Conservation (phyloP, 2,113 vertebrate species). For the Dromas ardeola region DNA sequence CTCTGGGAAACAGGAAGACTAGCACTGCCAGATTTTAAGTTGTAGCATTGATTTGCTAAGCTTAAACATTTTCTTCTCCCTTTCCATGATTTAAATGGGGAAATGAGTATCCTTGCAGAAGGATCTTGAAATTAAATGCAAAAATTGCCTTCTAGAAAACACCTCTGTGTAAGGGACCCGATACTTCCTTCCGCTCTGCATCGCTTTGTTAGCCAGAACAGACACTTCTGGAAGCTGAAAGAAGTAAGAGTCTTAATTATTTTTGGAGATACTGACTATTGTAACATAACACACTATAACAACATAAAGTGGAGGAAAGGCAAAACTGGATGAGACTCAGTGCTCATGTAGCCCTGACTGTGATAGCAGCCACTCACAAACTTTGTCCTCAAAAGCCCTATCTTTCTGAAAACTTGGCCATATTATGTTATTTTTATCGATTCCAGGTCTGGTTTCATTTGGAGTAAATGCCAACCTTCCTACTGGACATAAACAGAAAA, state of each 20-base stretch:
- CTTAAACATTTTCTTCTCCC: slow-evolving; percentile 1
- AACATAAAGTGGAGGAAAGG: not conserved
- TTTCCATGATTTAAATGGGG: slow-evolving; percentile 28
- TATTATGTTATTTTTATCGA: not conserved
- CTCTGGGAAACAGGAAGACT: slow-evolving; percentile 46
- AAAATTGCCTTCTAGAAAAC: slow-evolving; percentile 34
- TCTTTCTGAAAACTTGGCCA: not conserved
- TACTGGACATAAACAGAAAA: not conserved
- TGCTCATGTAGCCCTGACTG: not conserved
- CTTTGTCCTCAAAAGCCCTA: not conserved
- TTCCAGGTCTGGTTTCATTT: not conserved
- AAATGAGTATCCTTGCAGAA: slow-evolving; percentile 44
- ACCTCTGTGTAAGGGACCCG: not conserved
- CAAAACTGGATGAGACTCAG: not conserved
- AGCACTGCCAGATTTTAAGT: slow-evolving; percentile 55
- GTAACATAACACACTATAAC: not conserved
- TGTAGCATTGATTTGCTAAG: slow-evolving; percentile 32
- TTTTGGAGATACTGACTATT: not conserved
- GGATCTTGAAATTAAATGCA: slow-evolving; percentile 42
- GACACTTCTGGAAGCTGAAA: not conserved
- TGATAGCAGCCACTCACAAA: not conserved
- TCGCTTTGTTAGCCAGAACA: not conserved
- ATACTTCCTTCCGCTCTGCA: not conserved
- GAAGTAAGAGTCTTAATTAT: not conserved
- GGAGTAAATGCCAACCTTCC: not conserved